These are phyloP conservation scores for Coptodon bakossiorum DNA, from an alignment of 2,113 vertebrate species.

Conservation along the genomic window DNA sequence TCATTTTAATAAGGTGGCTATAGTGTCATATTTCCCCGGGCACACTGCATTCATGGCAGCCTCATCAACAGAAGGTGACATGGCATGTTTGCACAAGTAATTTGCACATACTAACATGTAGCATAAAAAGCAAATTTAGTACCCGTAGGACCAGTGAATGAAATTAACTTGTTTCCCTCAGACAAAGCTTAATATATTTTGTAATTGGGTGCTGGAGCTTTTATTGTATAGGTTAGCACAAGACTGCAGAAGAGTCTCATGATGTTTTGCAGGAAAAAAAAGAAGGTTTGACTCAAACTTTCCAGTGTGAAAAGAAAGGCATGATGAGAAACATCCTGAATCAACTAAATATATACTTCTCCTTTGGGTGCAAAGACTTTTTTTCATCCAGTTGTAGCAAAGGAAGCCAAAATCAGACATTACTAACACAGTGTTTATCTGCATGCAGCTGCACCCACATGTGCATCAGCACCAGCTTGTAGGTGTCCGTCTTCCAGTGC, in stretches of 20 bases:
- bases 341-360: background rate
- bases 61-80: background rate
- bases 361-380: background rate
- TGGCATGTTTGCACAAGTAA: constrained; percentile 24
- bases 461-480: background rate
- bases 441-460: background rate
- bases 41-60: background rate
- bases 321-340: background rate
- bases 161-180: constrained; percentile 23
- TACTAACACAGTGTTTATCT: background rate
- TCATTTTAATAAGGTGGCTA: constrained; percentile 28
- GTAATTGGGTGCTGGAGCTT: background rate
- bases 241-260: background rate
- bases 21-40: constrained; percentile 26
- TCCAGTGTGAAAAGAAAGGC: background rate
- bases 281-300: background rate
- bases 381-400: background rate
- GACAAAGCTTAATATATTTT: constrained; percentile 1
- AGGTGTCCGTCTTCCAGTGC: background rate
- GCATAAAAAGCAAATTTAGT: constrained; percentile 9
- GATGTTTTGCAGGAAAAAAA: background rate
- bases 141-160: background rate
- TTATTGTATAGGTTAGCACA: background rate
- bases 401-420: background rate
- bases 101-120: constrained; percentile 18